phyloP scores from a whole-genome alignment of 2,113 vertebrate species.

The Equus przewalskii region DNA sequence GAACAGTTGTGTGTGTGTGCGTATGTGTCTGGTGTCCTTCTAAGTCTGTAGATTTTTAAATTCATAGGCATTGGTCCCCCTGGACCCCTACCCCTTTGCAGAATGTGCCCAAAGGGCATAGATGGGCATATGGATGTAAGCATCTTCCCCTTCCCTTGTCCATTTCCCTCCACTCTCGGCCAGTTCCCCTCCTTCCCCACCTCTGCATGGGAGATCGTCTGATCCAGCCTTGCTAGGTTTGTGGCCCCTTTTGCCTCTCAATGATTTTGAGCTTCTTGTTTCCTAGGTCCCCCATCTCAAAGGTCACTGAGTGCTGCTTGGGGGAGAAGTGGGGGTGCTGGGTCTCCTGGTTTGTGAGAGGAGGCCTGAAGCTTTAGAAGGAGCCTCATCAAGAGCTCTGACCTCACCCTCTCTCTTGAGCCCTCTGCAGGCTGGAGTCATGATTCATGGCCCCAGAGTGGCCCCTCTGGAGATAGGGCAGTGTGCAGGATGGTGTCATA shows the following conservation, averaged over 20 bases:
- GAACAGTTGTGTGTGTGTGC: fast-evolving
- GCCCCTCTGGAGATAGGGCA: neutral
- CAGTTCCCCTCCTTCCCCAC: neutral
- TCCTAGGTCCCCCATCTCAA: neutral
- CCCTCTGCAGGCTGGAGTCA: neutral
- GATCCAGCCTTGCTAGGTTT: neutral
- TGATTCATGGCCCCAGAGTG: neutral
- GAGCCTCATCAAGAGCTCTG: neutral
- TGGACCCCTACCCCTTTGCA: neutral
- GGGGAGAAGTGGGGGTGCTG: neutral
- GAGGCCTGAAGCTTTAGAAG: neutral
- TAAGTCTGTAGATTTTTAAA: neutral
- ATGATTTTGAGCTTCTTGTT: neutral
- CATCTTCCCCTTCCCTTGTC: neutral
- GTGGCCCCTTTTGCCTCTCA: neutral
- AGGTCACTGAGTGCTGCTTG: neutral
- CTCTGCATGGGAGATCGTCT: neutral
- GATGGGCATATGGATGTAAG: fast-evolving
- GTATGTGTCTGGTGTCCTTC: neutral
- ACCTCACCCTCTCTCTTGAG: neutral
- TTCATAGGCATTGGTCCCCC: neutral
- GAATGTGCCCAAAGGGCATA: neutral
- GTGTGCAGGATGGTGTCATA: neutral
- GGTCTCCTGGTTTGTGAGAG: neutral
- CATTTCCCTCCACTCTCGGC: too few species aligned